Conservation (phyloP, 2,888 invertebrate genomes). For the Strigamia crassipes region DNA sequence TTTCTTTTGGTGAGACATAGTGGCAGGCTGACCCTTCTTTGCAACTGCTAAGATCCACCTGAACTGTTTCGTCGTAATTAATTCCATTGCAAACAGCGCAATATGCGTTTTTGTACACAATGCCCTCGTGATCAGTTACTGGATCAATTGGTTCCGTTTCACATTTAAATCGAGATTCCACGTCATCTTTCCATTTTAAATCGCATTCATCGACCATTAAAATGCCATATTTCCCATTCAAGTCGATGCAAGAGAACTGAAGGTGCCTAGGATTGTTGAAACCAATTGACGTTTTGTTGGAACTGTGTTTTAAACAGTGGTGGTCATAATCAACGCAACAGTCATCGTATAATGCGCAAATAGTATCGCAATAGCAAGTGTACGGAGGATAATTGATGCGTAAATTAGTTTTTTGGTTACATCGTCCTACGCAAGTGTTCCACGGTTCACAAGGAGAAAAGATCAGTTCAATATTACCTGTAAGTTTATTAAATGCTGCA, state of each 20-base stretch:
- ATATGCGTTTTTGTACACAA: not conserved
- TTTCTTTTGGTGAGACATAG: not conserved
- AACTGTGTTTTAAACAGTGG: not conserved
- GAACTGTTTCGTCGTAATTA: not conserved
- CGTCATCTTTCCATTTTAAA: not conserved
- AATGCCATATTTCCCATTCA: not conserved
- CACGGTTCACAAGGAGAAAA: constrained; percentile 37
- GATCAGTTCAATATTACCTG: not conserved
- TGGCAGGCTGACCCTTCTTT: not conserved
- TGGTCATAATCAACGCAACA: constrained; percentile 39
- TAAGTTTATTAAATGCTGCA: not conserved
- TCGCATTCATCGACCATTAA: not conserved
- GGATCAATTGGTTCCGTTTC: not conserved
- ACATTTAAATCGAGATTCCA: not conserved
- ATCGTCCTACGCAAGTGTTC: constrained; percentile 49
- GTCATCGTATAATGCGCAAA: constrained; percentile 44
- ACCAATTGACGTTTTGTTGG: not conserved
- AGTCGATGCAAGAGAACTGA: not conserved
- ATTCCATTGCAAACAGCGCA: constrained; percentile 16
- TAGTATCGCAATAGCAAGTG: constrained; percentile 44
- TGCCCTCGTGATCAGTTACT: not conserved
- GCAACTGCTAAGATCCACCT: not conserved
- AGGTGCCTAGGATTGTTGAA: not conserved
- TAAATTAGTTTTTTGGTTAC: constrained; percentile 6
- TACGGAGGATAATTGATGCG: constrained; percentile 43